Percentiles rank a stretch among this genome's conserved stretches.
These are phyloP conservation scores for Coptodon rendalli DNA, from an alignment of 2,113 vertebrate species.

Conservation along the genomic window DNA sequence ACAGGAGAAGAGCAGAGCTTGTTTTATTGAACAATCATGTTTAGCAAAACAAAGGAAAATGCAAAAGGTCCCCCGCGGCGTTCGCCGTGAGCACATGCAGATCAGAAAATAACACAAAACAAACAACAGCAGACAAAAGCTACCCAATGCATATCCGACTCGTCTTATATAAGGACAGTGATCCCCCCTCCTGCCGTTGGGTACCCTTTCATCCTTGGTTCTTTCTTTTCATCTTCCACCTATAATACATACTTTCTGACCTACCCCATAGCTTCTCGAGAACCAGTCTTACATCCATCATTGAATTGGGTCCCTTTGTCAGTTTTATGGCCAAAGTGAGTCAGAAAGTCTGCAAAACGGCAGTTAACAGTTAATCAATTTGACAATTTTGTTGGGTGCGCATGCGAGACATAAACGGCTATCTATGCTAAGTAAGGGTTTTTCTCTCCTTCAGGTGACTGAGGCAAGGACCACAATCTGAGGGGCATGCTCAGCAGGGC, in stretches of 20 bases:
- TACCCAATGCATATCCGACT: background rate
- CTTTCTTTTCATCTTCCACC: background rate
- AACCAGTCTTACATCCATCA: background rate
- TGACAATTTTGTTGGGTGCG: background rate
- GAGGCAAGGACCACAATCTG: background rate
- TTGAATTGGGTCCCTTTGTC: background rate
- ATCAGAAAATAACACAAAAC: background rate
- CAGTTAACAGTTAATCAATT: background rate
- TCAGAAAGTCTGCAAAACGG: background rate
- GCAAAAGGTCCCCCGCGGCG: background rate
- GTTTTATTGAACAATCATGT: background rate
- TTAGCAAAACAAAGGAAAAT: background rate
- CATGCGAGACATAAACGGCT: background rate
- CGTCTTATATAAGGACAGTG: background rate
- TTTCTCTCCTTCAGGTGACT: background rate
- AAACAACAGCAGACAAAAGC: background rate
- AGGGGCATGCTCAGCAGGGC: background rate
- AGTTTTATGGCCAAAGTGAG: background rate
- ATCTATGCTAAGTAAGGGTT: background rate
- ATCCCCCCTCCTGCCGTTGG: rapidly evolving
- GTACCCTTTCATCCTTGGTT: background rate
- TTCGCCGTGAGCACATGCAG: background rate
- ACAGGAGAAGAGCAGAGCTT: background rate
- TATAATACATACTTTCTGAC: background rate
- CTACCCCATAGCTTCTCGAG: background rate